A percentile compares a stretch with the other conserved stretches of the same genome.
phyloP scores from a whole-genome alignment of 2,113 vertebrate genomes.

The Apteryx mantelli region DNA sequence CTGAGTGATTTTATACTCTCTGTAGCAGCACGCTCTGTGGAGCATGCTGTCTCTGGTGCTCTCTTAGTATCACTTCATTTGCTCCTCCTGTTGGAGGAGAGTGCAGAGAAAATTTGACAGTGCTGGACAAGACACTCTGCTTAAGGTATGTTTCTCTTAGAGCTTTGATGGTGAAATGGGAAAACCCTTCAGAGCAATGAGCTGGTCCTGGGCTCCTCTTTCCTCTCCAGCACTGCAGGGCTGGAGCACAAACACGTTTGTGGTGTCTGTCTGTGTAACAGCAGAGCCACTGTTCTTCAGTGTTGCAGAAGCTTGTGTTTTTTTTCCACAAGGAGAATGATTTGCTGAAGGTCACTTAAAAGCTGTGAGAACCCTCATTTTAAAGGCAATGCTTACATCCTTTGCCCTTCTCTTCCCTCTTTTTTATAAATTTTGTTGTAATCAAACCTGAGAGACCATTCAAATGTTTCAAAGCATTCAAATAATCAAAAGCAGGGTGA shows the following conservation, averaged over 20 bases:
- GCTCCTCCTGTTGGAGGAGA: not conserved
- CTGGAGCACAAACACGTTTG: not conserved
- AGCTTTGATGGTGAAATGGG: not conserved
- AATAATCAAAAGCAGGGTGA: not conserved
- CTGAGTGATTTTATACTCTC: not conserved
- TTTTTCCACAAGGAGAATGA: not conserved
- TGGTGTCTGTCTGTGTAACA: not conserved
- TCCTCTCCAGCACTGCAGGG: not conserved
- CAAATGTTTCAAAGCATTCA: not conserved
- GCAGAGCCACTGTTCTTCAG: not conserved
- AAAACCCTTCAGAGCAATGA: not conserved
- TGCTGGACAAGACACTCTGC: not conserved
- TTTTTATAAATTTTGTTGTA: not conserved
- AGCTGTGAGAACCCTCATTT: not conserved
- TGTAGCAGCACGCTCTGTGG: not conserved
- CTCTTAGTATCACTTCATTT: not conserved
- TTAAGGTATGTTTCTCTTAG: not conserved
- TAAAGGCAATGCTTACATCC: not conserved
- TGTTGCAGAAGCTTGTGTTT: not conserved
- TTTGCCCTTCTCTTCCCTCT: not conserved
- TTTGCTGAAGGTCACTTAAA: not conserved
- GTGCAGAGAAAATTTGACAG: not conserved
- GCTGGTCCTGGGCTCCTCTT: not conserved
- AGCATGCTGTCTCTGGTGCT: not conserved
- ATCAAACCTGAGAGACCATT: not conserved